Percentiles rank a stretch among this genome's conserved stretches.
These are phyloP conservation scores for Morpho achilles DNA, from an alignment of 2,888 invertebrate genomes.

Conservation along the genomic window DNA sequence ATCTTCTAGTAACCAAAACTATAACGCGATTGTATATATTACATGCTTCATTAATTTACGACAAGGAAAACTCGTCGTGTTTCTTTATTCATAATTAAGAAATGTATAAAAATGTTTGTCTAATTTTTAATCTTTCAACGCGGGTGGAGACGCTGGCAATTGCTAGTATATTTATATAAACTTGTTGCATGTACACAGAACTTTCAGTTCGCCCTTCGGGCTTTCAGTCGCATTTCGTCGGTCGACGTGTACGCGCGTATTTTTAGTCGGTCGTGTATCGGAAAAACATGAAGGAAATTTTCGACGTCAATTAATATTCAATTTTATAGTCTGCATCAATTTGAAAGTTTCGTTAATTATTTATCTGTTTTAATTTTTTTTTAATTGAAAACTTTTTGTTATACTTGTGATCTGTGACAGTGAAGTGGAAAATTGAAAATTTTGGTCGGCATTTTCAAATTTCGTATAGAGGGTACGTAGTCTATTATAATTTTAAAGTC, in stretches of 20 bases:
- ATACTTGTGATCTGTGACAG: slow-evolving; percentile 14
- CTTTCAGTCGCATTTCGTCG: slow-evolving; percentile 36
- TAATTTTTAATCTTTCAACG: no score
- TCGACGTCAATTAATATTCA: slow-evolving; percentile 1
- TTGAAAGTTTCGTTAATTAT: background rate
- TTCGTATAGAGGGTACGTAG: slow-evolving; percentile 13
- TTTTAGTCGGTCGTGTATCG: background rate
- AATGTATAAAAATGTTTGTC: no score
- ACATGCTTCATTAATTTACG: no score
- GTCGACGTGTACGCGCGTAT: slow-evolving; percentile 35
- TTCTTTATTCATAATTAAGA: no score
- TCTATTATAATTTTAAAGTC: background rate
- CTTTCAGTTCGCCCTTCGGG: slow-evolving; percentile 26
- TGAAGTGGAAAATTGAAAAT: slow-evolving; percentile 15
- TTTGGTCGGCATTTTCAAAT: slow-evolving; percentile 1
- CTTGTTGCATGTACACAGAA: slow-evolving; percentile 50
- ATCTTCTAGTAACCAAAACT: no score
- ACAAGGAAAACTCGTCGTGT: no score
- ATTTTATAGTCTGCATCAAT: slow-evolving; percentile 1
- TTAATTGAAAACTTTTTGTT: slow-evolving; percentile 5
- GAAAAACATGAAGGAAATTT: slow-evolving; percentile 4
- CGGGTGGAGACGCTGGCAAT: no score
- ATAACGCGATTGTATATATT: no score
- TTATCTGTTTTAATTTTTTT: slow-evolving; percentile 6
- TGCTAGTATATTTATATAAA: slow-evolving; percentile 33